These are phyloP conservation scores for Pagrus major DNA, from an alignment of 2,113 vertebrate genomes.

Conservation along the genomic window DNA sequence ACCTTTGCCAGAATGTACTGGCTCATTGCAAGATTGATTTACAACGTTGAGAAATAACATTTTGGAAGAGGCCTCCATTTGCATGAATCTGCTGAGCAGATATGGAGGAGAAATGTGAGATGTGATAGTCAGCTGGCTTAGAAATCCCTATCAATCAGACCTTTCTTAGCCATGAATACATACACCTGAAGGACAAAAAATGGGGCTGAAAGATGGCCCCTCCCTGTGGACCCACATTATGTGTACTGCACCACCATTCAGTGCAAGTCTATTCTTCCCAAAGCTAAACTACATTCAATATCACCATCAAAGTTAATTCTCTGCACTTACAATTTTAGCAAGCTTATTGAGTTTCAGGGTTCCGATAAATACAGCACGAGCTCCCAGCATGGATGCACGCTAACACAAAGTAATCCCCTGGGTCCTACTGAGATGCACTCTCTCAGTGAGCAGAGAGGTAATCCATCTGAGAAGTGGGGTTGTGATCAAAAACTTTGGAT, in stretches of 20 bases:
- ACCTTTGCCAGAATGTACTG: conserved; percentile 32
- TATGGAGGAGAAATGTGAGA: conserved; percentile 46
- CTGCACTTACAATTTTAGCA: conserved; percentile 63
- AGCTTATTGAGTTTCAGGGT: conserved; percentile 71
- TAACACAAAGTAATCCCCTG: conserved; percentile 59
- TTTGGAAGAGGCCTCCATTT: conserved; percentile 48
- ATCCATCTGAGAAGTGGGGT: conserved; percentile 50
- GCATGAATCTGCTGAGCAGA: conserved; percentile 51
- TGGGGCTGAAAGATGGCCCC: conserved; percentile 56
- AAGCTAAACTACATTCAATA: conserved; percentile 61
- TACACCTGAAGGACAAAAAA: conserved; percentile 68
- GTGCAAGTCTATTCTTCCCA: conserved; percentile 45
- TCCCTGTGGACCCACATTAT: conserved; percentile 60
- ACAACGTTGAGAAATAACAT: conserved; percentile 52
- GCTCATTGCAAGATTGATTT: conserved; percentile 66
- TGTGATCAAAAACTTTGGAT: conserved; percentile 55
- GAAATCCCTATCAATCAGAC: conserved; percentile 69
- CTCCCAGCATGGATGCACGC: conserved; percentile 46
- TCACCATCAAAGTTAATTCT: conserved; percentile 68
- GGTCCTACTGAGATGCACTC: conserved; percentile 49
- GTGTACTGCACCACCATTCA: conserved; percentile 52
- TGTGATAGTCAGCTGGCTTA: conserved; percentile 54
- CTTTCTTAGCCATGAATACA: conserved; percentile 64
- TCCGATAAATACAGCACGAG: conserved; percentile 58
- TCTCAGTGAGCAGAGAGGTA: conserved; percentile 46